Evolutionary conservation across 2,888 invertebrate genomes (phyloP).

Genomic region (Palloptera scutellata): DNA sequence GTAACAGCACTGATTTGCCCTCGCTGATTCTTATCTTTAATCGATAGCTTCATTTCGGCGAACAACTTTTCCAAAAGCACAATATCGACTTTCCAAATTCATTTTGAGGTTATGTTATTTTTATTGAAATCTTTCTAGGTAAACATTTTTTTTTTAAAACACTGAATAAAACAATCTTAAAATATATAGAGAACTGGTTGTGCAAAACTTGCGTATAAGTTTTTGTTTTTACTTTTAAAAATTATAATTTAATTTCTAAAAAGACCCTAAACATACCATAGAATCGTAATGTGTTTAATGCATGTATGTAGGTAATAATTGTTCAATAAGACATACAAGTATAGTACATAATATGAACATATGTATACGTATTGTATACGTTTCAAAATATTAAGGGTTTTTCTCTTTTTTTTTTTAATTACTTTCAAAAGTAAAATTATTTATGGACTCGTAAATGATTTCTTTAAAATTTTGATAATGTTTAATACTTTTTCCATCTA

Average conservation of each 20-base stretch:
- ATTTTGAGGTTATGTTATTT: background rate
- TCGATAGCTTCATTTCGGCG: too few relatives aligned
- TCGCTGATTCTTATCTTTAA: too few relatives aligned
- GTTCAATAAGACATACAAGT: too few relatives aligned
- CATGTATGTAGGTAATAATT: background rate
- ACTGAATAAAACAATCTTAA: background rate
- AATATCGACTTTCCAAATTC: background rate
- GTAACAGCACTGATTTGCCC: too few relatives aligned
- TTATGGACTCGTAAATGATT: slow-evolving; percentile 5
- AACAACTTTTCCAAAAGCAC: too few relatives aligned
- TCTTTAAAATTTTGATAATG: slow-evolving; percentile 13
- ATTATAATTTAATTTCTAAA: background rate
- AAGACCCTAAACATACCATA: background rate
- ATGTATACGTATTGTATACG: too few relatives aligned
- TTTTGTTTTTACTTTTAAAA: background rate
- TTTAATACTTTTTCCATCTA: slow-evolving; percentile 18
- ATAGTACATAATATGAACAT: too few relatives aligned
- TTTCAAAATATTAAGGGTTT: too few relatives aligned
- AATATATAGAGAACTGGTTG: background rate
- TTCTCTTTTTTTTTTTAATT: slow-evolving; percentile 26
- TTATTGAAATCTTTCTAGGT: too few relatives aligned
- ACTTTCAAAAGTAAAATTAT: slow-evolving; percentile 29
- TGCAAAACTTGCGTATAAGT: background rate
- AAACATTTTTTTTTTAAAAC: background rate
- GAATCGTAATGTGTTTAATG: background rate